These are phyloP conservation scores for Catharus fuscescens DNA, from an alignment of 2,113 vertebrate genomes.

Conservation along the genomic window DNA sequence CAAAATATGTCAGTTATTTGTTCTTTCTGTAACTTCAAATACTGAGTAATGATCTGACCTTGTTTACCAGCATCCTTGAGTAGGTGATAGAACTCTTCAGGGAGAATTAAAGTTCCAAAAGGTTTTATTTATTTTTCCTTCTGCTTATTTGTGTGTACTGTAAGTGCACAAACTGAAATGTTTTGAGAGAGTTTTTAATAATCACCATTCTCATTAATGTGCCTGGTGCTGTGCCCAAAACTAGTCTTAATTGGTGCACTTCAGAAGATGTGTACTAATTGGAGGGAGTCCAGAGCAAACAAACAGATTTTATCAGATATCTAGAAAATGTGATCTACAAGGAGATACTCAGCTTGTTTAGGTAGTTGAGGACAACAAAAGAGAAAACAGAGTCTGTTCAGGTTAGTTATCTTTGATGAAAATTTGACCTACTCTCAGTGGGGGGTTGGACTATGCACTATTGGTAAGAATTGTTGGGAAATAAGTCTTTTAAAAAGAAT, in stretches of 20 bases:
- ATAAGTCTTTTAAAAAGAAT: neutral
- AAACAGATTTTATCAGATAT: slow-evolving; percentile 32
- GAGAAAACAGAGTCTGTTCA: slow-evolving; percentile 1
- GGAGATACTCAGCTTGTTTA: neutral
- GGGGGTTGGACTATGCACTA: neutral
- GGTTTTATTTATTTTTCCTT: slow-evolving; percentile 11
- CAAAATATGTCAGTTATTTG: neutral
- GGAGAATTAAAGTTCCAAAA: neutral
- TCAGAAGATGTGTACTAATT: slow-evolving; percentile 37
- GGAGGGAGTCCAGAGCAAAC: slow-evolving; percentile 30
- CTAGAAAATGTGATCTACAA: slow-evolving; percentile 23
- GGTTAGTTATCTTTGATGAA: neutral
- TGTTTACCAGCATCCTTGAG: neutral
- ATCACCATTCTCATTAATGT: slow-evolving; percentile 32
- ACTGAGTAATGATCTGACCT: slow-evolving; percentile 14
- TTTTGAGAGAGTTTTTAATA: slow-evolving; percentile 20
- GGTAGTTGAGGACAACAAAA: neutral
- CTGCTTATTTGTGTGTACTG: neutral
- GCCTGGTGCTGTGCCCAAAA: slow-evolving; percentile 44
- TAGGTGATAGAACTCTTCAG: slow-evolving; percentile 11
- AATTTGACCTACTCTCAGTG: neutral
- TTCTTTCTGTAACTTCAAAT: slow-evolving; percentile 3
- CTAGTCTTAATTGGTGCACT: slow-evolving; percentile 51
- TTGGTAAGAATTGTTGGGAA: neutral
- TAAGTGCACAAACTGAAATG: slow-evolving; percentile 6